A percentile compares a stretch with the other conserved stretches of the same genome.
Evolutionary conservation across 2,888 invertebrate species (phyloP).

Genomic region (Fragum whitleyi): DNA sequence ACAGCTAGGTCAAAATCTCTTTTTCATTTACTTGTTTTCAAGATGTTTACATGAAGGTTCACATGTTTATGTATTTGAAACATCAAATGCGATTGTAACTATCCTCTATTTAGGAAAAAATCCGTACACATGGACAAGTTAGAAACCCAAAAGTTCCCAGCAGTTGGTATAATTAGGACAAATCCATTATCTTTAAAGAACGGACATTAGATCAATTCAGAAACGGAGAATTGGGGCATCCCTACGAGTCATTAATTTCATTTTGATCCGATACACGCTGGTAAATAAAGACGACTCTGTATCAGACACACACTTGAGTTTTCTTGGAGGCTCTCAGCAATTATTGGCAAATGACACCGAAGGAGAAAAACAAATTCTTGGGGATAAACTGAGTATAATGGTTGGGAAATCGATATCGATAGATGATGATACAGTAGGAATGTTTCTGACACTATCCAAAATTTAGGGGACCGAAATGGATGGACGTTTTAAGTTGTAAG

Average conservation of each 20-base stretch:
- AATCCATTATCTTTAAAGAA: not conserved
- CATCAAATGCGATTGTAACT: too few species aligned
- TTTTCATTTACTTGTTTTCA: too few species aligned
- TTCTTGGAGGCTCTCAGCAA: conserved; percentile 4
- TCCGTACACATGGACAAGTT: too few species aligned
- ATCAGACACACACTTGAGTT: conserved; percentile 1
- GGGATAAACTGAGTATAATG: conserved; percentile 18
- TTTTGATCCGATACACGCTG: not conserved
- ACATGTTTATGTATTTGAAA: too few species aligned
- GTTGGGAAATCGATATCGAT: conserved; percentile 10
- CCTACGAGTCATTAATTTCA: not conserved
- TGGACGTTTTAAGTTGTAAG: too few species aligned
- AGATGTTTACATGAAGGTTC: too few species aligned
- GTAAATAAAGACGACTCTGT: conserved; percentile 6
- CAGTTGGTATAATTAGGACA: too few species aligned
- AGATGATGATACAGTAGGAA: not conserved
- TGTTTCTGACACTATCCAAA: not conserved
- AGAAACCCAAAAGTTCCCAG: too few species aligned
- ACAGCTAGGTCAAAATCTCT: too few species aligned
- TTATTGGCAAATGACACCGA: conserved; percentile 12
- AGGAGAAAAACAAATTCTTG: conserved; percentile 27
- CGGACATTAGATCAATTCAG: not conserved
- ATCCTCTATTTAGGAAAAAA: too few species aligned
- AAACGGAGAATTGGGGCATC: not conserved
- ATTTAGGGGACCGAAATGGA: not conserved